Evolutionary conservation across 2,888 invertebrate genomes (phyloP).

Genomic region (Sarcophaga variegata): DNA sequence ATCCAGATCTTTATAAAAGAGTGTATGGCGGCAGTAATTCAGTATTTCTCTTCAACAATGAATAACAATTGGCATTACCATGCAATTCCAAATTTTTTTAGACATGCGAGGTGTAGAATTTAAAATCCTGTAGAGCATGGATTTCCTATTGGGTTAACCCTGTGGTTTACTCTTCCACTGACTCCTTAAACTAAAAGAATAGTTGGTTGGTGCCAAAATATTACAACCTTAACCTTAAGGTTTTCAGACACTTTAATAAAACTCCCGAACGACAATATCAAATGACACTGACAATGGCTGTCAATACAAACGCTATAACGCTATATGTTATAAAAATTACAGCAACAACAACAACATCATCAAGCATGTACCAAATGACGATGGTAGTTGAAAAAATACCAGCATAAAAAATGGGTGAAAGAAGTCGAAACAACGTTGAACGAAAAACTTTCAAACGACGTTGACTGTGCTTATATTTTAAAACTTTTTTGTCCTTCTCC

Average conservation of each 20-base stretch:
- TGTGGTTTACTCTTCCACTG: background rate
- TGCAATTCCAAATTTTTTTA: no score
- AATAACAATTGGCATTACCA: no score
- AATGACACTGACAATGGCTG: conserved; percentile 59
- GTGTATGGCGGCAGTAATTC: no score
- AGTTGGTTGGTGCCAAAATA: conserved; percentile 31
- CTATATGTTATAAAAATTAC: conserved; percentile 18
- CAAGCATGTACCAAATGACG: no score
- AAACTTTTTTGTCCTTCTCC: conserved; percentile 5
- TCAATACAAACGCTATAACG: conserved; percentile 52
- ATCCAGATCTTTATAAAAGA: no score
- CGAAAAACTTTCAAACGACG: conserved; percentile 57
- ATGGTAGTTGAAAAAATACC: no score
- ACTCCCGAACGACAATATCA: conserved; percentile 68
- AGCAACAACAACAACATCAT: background rate
- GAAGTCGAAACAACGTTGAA: conserved; percentile 27
- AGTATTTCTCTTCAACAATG: no score
- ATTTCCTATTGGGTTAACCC: conserved; percentile 13
- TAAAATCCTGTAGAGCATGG: no score
- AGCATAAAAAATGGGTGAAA: no score
- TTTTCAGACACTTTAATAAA: conserved; percentile 66
- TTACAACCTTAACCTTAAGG: conserved; percentile 54
- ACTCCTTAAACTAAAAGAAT: conserved; percentile 48
- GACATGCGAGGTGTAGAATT: no score
- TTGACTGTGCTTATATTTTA: conserved; percentile 38